These are phyloP conservation scores for Holothuria leucospilota DNA, from an alignment of 53 echinoderm and acorn worm species.

Conservation along the genomic window DNA sequence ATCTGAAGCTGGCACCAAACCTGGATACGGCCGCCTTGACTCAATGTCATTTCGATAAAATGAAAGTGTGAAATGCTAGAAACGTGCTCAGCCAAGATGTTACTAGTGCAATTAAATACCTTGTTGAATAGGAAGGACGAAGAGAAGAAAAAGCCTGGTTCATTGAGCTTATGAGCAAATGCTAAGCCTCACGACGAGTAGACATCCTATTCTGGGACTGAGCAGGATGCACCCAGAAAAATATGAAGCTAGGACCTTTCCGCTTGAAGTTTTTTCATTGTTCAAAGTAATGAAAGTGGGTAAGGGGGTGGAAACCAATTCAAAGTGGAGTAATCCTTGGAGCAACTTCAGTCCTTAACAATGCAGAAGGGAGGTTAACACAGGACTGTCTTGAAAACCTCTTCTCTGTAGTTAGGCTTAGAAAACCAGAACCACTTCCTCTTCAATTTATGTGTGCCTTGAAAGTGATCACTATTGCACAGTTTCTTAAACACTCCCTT, in stretches of 20 bases:
- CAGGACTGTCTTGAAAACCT: slow-evolving; percentile 78
- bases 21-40: slow-evolving; percentile 30
- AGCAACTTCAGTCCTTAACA: slow-evolving; percentile 53
- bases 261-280: slow-evolving; percentile 35
- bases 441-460: slow-evolving; percentile 70
- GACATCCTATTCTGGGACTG: slow-evolving; percentile 64
- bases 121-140: slow-evolving; percentile 55
- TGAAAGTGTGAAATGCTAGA: slow-evolving; percentile 67
- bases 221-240: slow-evolving; percentile 64
- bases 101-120: slow-evolving; percentile 45
- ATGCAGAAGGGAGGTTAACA: slow-evolving; percentile 55
- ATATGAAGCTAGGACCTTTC: slow-evolving; percentile 45
- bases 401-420: slow-evolving; percentile 55
- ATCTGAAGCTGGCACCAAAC: slow-evolving; percentile 68
- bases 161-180: slow-evolving; percentile 45
- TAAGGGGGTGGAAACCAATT: slow-evolving; percentile 69
- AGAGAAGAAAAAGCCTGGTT: neutral
- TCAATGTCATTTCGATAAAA: slow-evolving; percentile 74
- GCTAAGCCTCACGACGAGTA: slow-evolving; percentile 65
- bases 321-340: slow-evolving; percentile 68
- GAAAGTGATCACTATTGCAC: slow-evolving; percentile 61
- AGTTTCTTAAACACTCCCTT: slow-evolving; percentile 51
- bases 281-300: slow-evolving; percentile 62
- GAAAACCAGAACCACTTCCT: slow-evolving; percentile 71
- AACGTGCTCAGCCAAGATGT: slow-evolving; percentile 63